Percentiles rank a stretch among this genome's conserved stretches.
phyloP scores from a whole-genome alignment of 2,888 invertebrate species.

The Boloria selene region DNA sequence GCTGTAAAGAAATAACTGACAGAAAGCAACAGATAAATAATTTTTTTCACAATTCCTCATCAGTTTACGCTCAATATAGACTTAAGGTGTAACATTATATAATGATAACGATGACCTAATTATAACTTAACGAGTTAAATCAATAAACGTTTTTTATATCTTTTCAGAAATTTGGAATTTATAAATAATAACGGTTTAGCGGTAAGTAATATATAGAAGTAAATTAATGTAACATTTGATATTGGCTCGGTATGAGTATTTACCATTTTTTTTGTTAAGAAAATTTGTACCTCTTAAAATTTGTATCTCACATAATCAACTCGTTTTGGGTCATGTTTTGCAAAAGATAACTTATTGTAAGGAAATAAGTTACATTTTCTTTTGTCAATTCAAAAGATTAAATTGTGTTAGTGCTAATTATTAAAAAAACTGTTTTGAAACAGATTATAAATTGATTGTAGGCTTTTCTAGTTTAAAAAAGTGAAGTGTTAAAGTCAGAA shows the following conservation, averaged over 20 bases:
- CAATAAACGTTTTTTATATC: constrained; percentile 26
- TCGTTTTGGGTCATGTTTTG: too few relatives aligned
- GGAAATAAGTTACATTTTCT: too few relatives aligned
- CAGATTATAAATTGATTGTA: not conserved
- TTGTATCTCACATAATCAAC: too few relatives aligned
- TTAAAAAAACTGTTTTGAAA: not conserved
- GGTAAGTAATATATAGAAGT: constrained; percentile 17
- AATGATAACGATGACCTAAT: constrained; percentile 18
- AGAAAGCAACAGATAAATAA: not conserved
- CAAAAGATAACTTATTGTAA: too few relatives aligned
- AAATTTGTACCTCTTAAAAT: not conserved
- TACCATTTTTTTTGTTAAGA: not conserved
- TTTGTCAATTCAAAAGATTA: too few relatives aligned
- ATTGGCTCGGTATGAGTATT: constrained; percentile 4
- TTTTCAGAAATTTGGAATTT: constrained; percentile 26
- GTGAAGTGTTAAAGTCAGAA: not conserved
- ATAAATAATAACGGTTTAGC: constrained; percentile 27
- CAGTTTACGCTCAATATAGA: constrained; percentile 66
- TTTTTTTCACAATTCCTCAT: constrained; percentile 46
- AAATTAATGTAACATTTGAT: constrained; percentile 1
- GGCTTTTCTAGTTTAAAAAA: not conserved
- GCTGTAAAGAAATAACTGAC: constrained; percentile 44
- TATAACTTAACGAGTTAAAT: not conserved
- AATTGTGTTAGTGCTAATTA: too few relatives aligned
- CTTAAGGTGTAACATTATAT: constrained; percentile 44